Evolutionary conservation across 2,888 invertebrate species (phyloP), one percentile per base, ranked within the genome.

Genomic region (Spodoptera littoralis): DNA sequence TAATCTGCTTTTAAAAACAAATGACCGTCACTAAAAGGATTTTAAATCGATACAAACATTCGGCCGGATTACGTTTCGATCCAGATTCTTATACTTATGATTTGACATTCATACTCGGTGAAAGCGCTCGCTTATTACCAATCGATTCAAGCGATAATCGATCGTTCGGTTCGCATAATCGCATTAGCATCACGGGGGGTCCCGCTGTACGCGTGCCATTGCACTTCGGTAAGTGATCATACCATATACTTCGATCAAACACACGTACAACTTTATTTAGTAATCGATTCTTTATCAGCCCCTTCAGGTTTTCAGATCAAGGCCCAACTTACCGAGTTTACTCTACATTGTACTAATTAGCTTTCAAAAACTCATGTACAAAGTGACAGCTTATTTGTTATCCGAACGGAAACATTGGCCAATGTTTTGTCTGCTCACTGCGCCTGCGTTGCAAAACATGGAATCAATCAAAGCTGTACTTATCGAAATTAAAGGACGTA

Each of bases 71-170:
- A 92, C 76, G 79, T 82, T 81, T 81, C 80, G 87, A 86, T 88
- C 85, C 87, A 87, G 83, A 88, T 88, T 90, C n/a, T 88, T 88
- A 89, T 89, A 56, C 69, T 76, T 53, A 60, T 82, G 82, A 86
- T 88, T 86, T 91, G 92, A 92, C 93, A 92, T 91, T 90, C 88
- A 90, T 89, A 90, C 86, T 81, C 83, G 88, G 93, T 91, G 93
- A 94, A 94, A 94, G 94, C 91, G 82, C 77, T 81, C 84, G 86
- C 86, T 90, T 90, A 88, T 90, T 89, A 83, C 81, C 79, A 82
- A 77, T 82, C 84, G 88, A 87, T 86, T 87, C 83, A 85, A 83
- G 76, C 79, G 83, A 86, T 88, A 88, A 89, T 88, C 90, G 89
- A 91, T 89, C 85, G 86, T 84, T 88, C 83, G 88, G 79, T 80